Conservation (phyloP, 2,888 invertebrate genomes). For the Plagiodera versicolora region DNA sequence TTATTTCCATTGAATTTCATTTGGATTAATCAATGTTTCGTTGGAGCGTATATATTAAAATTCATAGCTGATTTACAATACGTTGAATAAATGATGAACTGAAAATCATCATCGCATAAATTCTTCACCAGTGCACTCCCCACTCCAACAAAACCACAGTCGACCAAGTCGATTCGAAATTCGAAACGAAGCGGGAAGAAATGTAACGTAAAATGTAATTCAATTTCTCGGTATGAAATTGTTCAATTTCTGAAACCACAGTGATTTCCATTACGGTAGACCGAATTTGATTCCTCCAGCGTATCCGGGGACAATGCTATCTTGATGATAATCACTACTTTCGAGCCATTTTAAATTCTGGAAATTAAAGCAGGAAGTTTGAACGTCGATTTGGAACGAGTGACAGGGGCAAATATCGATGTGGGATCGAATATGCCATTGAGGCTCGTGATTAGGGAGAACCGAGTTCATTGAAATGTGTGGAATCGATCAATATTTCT, state of each 20-base stretch:
- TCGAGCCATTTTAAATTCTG: constrained; percentile 22
- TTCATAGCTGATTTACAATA: not conserved
- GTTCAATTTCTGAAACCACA: constrained; percentile 56
- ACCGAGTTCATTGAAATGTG: too few relatives aligned
- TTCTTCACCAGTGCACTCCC: not conserved
- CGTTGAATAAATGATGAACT: not conserved
- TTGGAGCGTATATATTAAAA: not conserved
- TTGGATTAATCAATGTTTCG: too few relatives aligned
- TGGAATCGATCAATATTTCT: too few relatives aligned
- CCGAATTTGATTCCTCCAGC: constrained; percentile 40
- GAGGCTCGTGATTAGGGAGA: not conserved
- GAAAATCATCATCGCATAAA: not conserved
- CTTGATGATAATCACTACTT: constrained; percentile 45
- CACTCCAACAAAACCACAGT: not conserved
- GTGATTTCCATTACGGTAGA: constrained; percentile 53
- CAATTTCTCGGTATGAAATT: constrained; percentile 54
- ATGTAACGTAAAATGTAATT: constrained; percentile 45
- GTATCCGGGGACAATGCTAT: constrained; percentile 39
- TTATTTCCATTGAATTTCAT: too few relatives aligned
- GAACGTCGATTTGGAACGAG: constrained; percentile 18
- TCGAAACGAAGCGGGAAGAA: constrained; percentile 6
- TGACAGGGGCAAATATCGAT: constrained; percentile 4
- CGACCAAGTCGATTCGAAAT: not conserved
- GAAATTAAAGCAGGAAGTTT: constrained; percentile 23
- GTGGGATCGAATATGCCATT: constrained; percentile 4